These are phyloP conservation scores for Sipha maydis DNA, from an alignment of 2,888 invertebrate genomes.

Conservation along the genomic window DNA sequence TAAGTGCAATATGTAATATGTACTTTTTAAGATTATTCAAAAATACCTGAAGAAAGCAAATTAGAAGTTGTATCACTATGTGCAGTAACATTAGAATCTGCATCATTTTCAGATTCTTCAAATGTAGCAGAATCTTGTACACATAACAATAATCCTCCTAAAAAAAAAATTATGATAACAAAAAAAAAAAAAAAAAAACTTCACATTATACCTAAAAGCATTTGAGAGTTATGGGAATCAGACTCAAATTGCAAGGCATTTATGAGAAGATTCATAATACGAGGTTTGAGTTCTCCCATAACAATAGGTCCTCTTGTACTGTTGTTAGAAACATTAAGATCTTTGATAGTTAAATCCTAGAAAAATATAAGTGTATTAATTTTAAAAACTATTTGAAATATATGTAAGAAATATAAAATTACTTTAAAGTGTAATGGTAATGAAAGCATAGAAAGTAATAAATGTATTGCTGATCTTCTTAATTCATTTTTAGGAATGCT, in stretches of 20 bases:
- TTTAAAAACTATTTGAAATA: neutral
- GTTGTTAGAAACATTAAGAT: conserved; percentile 65
- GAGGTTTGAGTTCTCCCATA: conserved; percentile 77
- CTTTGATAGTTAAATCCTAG: conserved; percentile 68
- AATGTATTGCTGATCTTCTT: conserved; percentile 89
- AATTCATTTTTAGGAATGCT: conserved; percentile 72
- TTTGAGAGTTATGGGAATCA: conserved; percentile 87
- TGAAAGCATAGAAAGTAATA: conserved; percentile 89
- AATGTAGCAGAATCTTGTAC: conserved; percentile 83
- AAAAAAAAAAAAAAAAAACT: conserved; percentile 10
- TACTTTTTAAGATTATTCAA: conserved; percentile 15
- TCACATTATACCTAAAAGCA: conserved; percentile 75
- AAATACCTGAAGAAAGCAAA: conserved; percentile 77
- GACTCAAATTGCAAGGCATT: conserved; percentile 85
- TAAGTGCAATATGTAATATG: conserved; percentile 63
- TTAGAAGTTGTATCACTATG: conserved; percentile 72
- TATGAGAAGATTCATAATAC: conserved; percentile 82
- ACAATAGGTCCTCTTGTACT: conserved; percentile 66
- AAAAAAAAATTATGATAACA: conserved; percentile 17
- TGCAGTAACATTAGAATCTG: conserved; percentile 60
- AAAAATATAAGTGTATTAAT: conserved; percentile 50
- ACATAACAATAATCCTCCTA: conserved; percentile 79
- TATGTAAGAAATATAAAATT: conserved; percentile 41
- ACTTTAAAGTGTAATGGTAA: conserved; percentile 91
- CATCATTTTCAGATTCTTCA: conserved; percentile 74